Base-by-base conservation (phyloP, 2,888 invertebrate species). In the Drosophila kambysellisi region DNA sequence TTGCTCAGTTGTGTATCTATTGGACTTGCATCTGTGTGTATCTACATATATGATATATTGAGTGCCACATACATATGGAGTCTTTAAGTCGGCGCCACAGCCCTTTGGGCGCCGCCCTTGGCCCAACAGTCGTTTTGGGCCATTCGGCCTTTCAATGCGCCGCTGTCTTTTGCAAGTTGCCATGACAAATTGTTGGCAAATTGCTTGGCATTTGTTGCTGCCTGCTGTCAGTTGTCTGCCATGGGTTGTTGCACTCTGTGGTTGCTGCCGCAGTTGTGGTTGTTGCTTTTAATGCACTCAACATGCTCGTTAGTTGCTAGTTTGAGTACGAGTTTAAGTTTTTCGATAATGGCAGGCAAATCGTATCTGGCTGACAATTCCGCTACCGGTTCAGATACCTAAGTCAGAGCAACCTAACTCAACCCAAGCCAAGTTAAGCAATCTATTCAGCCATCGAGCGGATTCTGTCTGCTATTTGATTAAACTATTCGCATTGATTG, bases 401-500 rank as follows among this genome's bases (percentile, higher is more conserved):
- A 39, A 39, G 41, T 25, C 35, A 30, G 25, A 25, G 46, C 20
- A 25, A 17, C 25, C 46, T 17, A 35, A 12, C 20, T 6, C 37
- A 12, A 15, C 56, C 4, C 37, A 7, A 5, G 6, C n/a, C 53
- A 5, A 20, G 12, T 17, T 17, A 30, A 41, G 32, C n/a, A 25
- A 43, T 52, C 32, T 20, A n/a, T 52, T 11, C 35, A 29, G 0
- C 20, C 52, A 20, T 60, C 41, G 15, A 41, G 30, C 5, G 43
- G 35, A 56, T 12, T 57, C 80, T 68, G 52, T 57, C 53, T 66
- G 53, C 46, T 64, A 81, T 81, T 81, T 84, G 69, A 84, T 81
- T 82, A 84, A 82, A 84, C 85, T 82, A 70, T 84, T 81, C 52
- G 82, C 63, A 84, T 78, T 81, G 81, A 81, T 81, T 81, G 78